A percentile compares a stretch with the other conserved stretches of the same genome.
These are phyloP conservation scores for Nyctalus aviator DNA, from an alignment of 2,797 vertebrate species.

Conservation along the genomic window DNA sequence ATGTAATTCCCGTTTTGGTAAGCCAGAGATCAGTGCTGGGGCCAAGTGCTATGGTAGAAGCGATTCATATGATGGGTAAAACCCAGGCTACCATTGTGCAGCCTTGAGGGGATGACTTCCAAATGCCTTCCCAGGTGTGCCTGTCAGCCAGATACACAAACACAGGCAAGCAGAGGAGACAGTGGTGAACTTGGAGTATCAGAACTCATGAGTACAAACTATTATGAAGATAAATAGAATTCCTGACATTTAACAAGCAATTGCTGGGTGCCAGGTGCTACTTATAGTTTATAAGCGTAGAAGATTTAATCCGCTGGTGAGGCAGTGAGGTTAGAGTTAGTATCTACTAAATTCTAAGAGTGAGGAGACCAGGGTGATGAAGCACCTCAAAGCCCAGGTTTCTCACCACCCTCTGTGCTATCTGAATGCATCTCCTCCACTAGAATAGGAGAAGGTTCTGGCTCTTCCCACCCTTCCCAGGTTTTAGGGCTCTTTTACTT, in stretches of 20 bases:
- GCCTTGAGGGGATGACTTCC: neutral
- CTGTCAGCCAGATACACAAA: rapidly evolving
- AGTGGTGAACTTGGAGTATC: rapidly evolving
- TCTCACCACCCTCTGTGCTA: rapidly evolving
- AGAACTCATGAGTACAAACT: rapidly evolving
- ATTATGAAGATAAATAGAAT: rapidly evolving
- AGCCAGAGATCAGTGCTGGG: neutral
- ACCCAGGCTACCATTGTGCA: too few species aligned
- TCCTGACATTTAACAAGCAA: rapidly evolving
- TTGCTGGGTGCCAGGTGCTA: rapidly evolving
- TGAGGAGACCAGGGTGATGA: rapidly evolving
- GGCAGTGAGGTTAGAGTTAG: neutral
- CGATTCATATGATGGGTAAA: rapidly evolving
- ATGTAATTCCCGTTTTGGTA: neutral
- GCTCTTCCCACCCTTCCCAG: neutral
- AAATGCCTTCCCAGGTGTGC: rapidly evolving
- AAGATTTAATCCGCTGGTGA: rapidly evolving
- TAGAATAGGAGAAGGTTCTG: neutral
- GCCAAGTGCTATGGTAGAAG: neutral
- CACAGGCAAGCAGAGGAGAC: rapidly evolving
- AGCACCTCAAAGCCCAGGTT: too few species aligned
- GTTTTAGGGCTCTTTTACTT: too few species aligned
- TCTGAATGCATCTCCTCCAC: too few species aligned
- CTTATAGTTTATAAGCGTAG: neutral
- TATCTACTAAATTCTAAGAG: neutral